These are phyloP conservation scores for Pogonomyrmex barbatus DNA, from an alignment of 1,140 invertebrate species.

Conservation along the genomic window DNA sequence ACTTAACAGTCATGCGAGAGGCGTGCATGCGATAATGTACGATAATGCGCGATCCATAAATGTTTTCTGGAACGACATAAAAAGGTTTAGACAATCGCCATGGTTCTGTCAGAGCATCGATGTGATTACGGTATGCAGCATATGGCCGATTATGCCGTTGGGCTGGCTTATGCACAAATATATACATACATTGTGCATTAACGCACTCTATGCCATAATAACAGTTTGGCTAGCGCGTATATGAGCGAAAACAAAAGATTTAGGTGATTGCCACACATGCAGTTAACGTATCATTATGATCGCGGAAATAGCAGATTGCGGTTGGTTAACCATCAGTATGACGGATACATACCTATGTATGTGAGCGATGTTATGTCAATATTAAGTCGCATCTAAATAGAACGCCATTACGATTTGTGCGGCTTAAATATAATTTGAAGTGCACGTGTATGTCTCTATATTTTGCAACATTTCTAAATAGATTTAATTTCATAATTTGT, in stretches of 20 bases:
- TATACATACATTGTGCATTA: constrained; percentile 1
- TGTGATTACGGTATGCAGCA: background rate
- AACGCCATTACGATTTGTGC: background rate
- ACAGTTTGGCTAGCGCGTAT: background rate
- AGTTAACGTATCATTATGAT: constrained; percentile 32
- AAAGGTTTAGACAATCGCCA: constrained; percentile 6
- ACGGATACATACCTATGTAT: background rate
- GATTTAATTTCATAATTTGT: background rate
- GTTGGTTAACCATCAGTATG: constrained; percentile 11
- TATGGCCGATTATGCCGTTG: background rate
- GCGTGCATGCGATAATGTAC: constrained; percentile 14
- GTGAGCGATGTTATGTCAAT: background rate
- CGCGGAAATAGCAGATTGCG: constrained; percentile 35
- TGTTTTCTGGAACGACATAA: background rate
- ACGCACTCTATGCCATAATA: background rate
- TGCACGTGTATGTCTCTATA: background rate
- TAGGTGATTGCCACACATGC: constrained; percentile 14
- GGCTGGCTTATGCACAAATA: constrained; percentile 13
- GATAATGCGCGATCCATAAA: constrained; percentile 1
- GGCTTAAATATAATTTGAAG: background rate
- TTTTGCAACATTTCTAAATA: background rate
- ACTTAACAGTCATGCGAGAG: background rate
- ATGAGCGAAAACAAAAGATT: constrained; percentile 38
- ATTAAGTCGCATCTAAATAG: background rate
- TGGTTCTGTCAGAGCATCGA: background rate